Evolutionary conservation across 2,888 invertebrate genomes (phyloP).

Genomic region (Heliconius ethilla): DNA sequence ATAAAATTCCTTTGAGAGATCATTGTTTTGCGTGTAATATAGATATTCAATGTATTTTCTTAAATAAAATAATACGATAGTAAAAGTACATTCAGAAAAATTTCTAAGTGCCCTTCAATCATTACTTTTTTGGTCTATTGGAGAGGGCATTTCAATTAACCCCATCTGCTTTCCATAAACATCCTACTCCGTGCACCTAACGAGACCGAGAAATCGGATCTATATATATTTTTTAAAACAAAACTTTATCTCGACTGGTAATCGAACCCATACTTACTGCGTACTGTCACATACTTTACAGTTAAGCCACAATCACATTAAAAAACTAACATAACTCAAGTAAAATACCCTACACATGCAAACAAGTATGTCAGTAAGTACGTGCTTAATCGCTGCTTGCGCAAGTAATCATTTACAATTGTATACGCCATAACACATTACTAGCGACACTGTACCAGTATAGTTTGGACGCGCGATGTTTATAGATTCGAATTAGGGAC

Average conservation of each 20-base stretch:
- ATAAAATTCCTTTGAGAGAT: too few species aligned
- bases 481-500: background rate
- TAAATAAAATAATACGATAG: too few species aligned
- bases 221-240: background rate
- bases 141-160: too few species aligned
- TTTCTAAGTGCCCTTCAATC: too few species aligned
- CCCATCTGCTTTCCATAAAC: background rate
- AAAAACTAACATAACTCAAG: background rate
- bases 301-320: too few species aligned
- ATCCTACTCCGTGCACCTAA: background rate
- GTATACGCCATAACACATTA: constrained; percentile 11
- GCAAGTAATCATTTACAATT: constrained; percentile 2
- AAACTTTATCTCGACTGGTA: background rate
- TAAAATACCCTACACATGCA: background rate
- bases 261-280: background rate
- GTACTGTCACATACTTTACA: background rate
- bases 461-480: background rate
- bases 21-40: too few species aligned
- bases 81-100: too few species aligned
- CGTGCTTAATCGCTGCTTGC: constrained; percentile 4
- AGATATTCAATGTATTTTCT: too few species aligned
- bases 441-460: background rate
- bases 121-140: too few species aligned
- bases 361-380: background rate
- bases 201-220: background rate